phyloP scores from a whole-genome alignment of 2,113 vertebrate species.

The Hipposideros armiger region DNA sequence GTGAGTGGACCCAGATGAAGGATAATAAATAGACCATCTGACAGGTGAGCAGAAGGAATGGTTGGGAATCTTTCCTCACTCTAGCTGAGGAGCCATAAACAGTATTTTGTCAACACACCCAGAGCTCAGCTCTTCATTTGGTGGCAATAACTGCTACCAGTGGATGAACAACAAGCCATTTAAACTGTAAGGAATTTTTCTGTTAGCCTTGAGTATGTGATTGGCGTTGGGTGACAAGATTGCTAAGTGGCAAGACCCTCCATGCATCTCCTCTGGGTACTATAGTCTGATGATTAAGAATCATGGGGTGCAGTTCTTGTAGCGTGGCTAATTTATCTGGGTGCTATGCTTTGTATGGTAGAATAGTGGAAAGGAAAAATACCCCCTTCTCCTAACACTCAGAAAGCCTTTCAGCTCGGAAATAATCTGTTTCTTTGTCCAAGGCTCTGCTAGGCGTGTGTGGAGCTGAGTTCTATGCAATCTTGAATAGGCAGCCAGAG shows the following conservation, averaged over 20 bases:
- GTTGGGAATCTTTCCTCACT: neutral
- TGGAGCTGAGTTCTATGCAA: neutral
- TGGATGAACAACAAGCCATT: neutral
- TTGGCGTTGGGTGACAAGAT: neutral
- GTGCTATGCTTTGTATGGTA: neutral
- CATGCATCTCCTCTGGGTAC: neutral
- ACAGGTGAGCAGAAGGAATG: neutral
- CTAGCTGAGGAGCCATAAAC: neutral
- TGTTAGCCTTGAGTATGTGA: neutral
- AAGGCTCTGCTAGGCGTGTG: neutral
- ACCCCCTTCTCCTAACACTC: neutral
- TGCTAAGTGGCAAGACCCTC: neutral
- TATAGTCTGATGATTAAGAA: neutral
- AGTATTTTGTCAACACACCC: neutral
- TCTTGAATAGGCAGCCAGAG: neutral
- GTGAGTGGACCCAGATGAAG: neutral
- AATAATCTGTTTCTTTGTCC: slow-evolving; percentile 61
- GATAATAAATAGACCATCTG: neutral
- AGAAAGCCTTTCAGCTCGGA: neutral
- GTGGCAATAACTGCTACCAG: neutral
- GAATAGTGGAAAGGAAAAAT: too few relatives aligned
- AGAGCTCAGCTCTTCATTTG: neutral
- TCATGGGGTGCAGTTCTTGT: neutral
- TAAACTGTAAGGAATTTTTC: neutral
- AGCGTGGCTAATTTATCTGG: slow-evolving; percentile 54